Base-by-base conservation (phyloP, 2,113 vertebrate species). In the Percopsis transmontana region DNA sequence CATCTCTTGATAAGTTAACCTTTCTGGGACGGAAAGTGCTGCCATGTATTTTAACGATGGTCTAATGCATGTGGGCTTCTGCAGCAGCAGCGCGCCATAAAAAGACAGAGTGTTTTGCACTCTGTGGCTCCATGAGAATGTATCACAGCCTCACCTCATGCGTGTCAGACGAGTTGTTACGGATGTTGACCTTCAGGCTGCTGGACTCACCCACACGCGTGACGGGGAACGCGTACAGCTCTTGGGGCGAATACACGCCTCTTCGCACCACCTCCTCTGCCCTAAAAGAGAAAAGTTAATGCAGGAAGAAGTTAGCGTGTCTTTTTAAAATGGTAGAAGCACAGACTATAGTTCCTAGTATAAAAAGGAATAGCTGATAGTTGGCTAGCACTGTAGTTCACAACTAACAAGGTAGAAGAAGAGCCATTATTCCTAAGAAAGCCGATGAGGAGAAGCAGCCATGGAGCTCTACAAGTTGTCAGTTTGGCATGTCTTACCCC, bases 111-210 rank as follows among this genome's bases (percentile, higher is more conserved):
- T 45, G 23, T 8, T 2, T 18, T 14, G n/a, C 10, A 45, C 39
- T 52, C 16, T 13, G 1, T 12, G 47, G 58, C 39, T 62, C 72
- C 3, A 50, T 18, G 44, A 70, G 45, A 47, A 60, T 15, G 20
- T 45, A 10, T n/a, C 42, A 14, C 5, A 1, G 21, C 0, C 92
- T 92, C 85, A 98, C 97, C 88, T 85, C 50, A 3, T 95, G 93
- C 1, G 88, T 91, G 56, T 82, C 62, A 18, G 83, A 79, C 5
- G 97, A 96, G 85, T 92, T 96, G 89, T 99, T 99, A 61, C 94
- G 78, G 79, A 99, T 79, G 82, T 94, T 94, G 77, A 98, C 93
- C 88, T 98, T 99, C 79, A 98, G 62, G 0, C 88, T 92, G 77
- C 90, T 89, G 39, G 94, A 91, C 70, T 94, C 89, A 2, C 95